These are phyloP conservation scores for Ptychoptera contaminata DNA, from an alignment of 2,888 invertebrate species.

Conservation along the genomic window DNA sequence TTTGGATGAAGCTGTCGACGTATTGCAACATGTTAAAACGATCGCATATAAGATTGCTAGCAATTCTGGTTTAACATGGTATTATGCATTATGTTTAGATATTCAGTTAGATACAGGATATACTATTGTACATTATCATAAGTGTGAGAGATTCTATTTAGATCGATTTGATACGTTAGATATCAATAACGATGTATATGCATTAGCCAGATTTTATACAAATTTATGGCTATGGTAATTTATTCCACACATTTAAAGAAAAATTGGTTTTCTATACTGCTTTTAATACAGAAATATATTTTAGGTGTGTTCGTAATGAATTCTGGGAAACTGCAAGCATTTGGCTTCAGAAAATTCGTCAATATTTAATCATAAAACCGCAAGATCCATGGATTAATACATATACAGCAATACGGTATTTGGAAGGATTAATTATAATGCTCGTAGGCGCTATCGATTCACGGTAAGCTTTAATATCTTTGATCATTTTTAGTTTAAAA, in stretches of 20 bases:
- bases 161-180: neutral
- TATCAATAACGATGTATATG: neutral
- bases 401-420: constrained; percentile 34
- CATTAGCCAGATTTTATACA: neutral
- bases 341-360: constrained; percentile 36
- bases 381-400: constrained; percentile 25
- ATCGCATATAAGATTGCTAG: constrained; percentile 18
- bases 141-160: neutral
- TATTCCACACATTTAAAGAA: neutral
- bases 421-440: constrained; percentile 33
- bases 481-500: no score
- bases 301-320: constrained; percentile 38
- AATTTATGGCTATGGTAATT: constrained; percentile 2
- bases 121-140: constrained; percentile 28
- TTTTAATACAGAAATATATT: neutral
- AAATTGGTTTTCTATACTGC: neutral
- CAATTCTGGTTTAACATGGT: constrained; percentile 36
- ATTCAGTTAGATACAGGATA: constrained; percentile 44
- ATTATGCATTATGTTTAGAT: constrained; percentile 38
- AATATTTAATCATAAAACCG: constrained; percentile 18
- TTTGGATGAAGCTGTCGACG: neutral
- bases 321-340: constrained; percentile 40
- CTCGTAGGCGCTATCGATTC: constrained; percentile 33
- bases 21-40: neutral
- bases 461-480: constrained; percentile 23